Base-by-base conservation (phyloP, 2,797 vertebrate genomes). In the Coregonus ussuriensis region DNA sequence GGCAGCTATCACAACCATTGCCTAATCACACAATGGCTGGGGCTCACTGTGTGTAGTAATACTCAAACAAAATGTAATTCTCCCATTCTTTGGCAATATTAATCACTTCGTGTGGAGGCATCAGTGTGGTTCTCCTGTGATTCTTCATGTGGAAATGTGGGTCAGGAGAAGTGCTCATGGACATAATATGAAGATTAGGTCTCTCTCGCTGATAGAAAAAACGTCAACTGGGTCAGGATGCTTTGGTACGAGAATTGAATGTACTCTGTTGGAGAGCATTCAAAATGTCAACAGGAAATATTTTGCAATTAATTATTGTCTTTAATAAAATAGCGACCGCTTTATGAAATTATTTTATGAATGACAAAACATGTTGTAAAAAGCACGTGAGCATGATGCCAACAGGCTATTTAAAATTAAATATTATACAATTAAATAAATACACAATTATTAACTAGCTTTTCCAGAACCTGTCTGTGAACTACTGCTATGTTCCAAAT, bases 141-240 rank as follows among this genome's bases (percentile, higher is more conserved):
- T 66, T 53, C 69, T 47, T 79, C 3, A 4, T 31, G 7, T 75
- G 71, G 71, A 89, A 85, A 52, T 82, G 13, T 77, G 72, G 88
- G 85, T 91, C 88, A 89, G 81, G 75, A 77, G 71, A 56, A 14
- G 2, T 33, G 75, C 75, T 81, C 67, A 11, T 80, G 77, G 81
- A 74, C 79, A 52, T 13, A 83, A 77, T 83, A 75, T 71, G 59
- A 85, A 78, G 77, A 86, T 65, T 78, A 11, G 1, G 47, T 78
- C 71, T 85, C 82, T 84, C 41, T 77, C 75, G 72, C 81, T 86
- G 72, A 85, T 86, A 87, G 79, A 72, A 82, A 83, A 78, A 86
- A 81, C 21, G 5, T 29, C 71, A 90, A 87, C 63, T 90, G 82
- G 87, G 87, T 81, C 84, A 75, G 76, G 79, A 74, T 86, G 81